Conservation (phyloP, 2,888 invertebrate species). For the Brenthis ino region DNA sequence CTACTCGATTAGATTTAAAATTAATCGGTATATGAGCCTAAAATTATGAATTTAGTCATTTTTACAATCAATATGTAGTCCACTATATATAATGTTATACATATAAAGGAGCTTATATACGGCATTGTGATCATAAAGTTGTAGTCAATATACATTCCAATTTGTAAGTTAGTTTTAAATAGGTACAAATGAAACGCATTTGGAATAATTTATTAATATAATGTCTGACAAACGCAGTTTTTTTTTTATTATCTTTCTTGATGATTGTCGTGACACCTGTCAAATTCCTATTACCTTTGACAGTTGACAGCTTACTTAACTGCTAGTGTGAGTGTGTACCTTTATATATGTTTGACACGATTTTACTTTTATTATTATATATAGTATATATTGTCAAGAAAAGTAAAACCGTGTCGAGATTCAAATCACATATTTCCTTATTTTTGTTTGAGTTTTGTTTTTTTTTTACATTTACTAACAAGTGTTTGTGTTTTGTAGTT, state of each 20-base stretch:
- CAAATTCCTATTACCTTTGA: constrained; percentile 34
- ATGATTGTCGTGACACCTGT: constrained; percentile 29
- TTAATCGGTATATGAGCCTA: constrained; percentile 14
- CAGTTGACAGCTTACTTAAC: constrained; percentile 31
- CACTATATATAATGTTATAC: constrained; percentile 11
- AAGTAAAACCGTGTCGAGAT: constrained; percentile 35
- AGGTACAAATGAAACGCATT: constrained; percentile 66
- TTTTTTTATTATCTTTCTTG: constrained; percentile 6
- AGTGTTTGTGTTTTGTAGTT: constrained; percentile 44
- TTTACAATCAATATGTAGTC: constrained; percentile 11
- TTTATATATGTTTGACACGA: constrained; percentile 23
- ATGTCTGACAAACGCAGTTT: constrained; percentile 65
- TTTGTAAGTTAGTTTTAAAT: constrained; percentile 45
- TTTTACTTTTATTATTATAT: constrained; percentile 29
- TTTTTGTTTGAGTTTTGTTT: constrained; percentile 32
- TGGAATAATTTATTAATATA: constrained; percentile 44
- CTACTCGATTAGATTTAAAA: constrained; percentile 6
- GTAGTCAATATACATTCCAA: constrained; percentile 36
- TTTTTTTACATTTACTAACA: constrained; percentile 38
- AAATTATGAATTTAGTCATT: constrained; percentile 16
- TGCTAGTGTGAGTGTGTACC: constrained; percentile 31
- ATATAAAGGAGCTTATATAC: constrained; percentile 18
- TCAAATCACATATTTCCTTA: constrained; percentile 36
- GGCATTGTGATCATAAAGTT: constrained; percentile 15
- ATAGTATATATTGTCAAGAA: constrained; percentile 13